A percentile compares a stretch with the other conserved stretches of the same genome.
phyloP scores from a whole-genome alignment of 2,888 invertebrate genomes.

The Ecliptopera silaceata region DNA sequence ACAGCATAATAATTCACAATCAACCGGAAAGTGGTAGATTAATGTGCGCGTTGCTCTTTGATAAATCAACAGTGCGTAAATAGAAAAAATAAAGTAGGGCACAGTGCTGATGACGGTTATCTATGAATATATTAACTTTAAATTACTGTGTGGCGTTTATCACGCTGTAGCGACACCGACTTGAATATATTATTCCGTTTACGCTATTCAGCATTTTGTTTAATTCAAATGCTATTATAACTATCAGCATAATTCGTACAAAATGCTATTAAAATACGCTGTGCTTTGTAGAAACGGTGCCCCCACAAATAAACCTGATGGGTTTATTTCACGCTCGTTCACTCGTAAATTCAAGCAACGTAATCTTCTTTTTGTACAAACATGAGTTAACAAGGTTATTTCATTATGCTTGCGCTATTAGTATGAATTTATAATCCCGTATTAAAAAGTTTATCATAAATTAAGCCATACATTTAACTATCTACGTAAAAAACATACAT shows the following conservation, averaged over 20 bases:
- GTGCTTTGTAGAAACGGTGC: too few species aligned
- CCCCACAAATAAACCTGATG: not conserved
- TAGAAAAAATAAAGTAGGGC: constrained; percentile 26
- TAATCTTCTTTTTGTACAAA: constrained; percentile 6
- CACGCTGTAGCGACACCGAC: constrained; percentile 18
- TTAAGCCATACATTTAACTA: constrained; percentile 5
- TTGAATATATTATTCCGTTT: constrained; percentile 13
- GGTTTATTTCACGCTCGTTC: not conserved
- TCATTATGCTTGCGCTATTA: not conserved
- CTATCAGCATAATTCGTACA: not conserved
- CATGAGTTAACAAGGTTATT: not conserved
- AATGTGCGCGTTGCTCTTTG: constrained; percentile 18
- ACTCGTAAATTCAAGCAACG: constrained; percentile 2
- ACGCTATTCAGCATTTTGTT: constrained; percentile 1
- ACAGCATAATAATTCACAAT: constrained; percentile 16
- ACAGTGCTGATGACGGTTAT: constrained; percentile 25
- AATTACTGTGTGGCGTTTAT: constrained; percentile 25
- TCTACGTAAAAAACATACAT: constrained; percentile 5
- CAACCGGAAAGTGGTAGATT: constrained; percentile 24
- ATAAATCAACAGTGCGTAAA: constrained; percentile 32
- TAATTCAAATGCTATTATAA: constrained; percentile 3
- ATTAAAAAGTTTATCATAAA: constrained; percentile 7
- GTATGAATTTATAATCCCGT: constrained; percentile 4
- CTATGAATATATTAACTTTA: constrained; percentile 28
- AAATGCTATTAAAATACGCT: constrained; percentile 1